Percentiles rank a stretch among this genome's conserved stretches.
phyloP scores from a whole-genome alignment of 2,797 vertebrate genomes.

The Limnodromus scolopaceus region DNA sequence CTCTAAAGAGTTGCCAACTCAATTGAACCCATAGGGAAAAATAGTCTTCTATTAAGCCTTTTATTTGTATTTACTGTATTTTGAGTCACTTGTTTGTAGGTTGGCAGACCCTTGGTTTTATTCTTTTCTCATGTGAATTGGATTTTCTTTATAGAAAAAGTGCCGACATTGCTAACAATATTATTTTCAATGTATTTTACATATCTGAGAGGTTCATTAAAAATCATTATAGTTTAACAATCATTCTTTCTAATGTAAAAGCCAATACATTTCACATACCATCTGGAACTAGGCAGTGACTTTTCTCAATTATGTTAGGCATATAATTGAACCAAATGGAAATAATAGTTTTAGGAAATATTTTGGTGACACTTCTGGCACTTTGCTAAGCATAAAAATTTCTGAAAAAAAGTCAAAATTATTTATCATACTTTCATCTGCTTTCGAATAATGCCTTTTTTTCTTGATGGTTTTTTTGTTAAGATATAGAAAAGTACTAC shows the following conservation, averaged over 20 bases:
- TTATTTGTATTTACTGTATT: background rate
- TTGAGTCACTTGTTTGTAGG: background rate
- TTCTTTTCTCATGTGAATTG: background rate
- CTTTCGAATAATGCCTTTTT: background rate
- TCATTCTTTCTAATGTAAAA: constrained; percentile 21
- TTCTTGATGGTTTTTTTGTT: background rate
- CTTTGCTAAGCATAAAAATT: constrained; percentile 2
- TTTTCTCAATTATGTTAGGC: background rate
- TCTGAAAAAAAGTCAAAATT: background rate
- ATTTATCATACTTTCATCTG: background rate
- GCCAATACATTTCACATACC: background rate
- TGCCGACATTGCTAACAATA: background rate
- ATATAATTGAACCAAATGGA: constrained; percentile 35
- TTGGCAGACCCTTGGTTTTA: background rate
- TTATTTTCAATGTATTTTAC: background rate
- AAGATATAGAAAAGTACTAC: background rate
- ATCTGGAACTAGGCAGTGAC: background rate
- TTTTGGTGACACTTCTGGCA: background rate
- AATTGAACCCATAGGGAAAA: background rate
- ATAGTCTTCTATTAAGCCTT: background rate
- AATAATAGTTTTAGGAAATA: constrained; percentile 36
- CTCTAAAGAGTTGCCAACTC: background rate
- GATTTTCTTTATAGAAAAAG: background rate
- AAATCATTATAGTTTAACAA: background rate
- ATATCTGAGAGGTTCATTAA: background rate